These are phyloP conservation scores for Spilogale gracilis DNA, from an alignment of 2,113 vertebrate species.

Conservation along the genomic window DNA sequence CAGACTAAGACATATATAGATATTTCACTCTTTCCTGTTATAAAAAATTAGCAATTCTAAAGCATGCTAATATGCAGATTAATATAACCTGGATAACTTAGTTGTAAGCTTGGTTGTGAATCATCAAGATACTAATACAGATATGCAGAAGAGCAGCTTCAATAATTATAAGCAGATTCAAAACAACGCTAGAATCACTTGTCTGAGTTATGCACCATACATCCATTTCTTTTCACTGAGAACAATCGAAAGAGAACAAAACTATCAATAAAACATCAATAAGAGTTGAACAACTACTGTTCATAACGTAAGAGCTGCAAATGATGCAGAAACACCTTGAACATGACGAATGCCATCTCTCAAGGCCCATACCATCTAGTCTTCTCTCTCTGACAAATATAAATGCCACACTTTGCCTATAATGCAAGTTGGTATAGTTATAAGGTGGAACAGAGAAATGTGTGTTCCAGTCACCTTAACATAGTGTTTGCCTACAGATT, in stretches of 20 bases:
- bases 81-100: not conserved
- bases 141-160: not conserved
- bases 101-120: not conserved
- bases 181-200: not conserved
- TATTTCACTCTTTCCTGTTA: not conserved
- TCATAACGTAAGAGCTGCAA: not conserved
- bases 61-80: not conserved
- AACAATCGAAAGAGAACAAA: not conserved
- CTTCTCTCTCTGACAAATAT: not conserved
- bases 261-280: not conserved
- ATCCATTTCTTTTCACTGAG: not conserved
- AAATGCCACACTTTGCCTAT: not conserved
- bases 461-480: not conserved
- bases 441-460: not conserved
- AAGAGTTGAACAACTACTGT: not conserved
- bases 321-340: not conserved
- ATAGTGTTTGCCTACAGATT: not conserved
- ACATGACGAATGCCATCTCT: not conserved
- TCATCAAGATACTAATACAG: not conserved
- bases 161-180: not conserved
- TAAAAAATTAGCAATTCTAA: not conserved
- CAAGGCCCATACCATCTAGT: not conserved
- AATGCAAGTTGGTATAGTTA: not conserved
- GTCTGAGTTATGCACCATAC: not conserved
- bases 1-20: not conserved